Conservation (phyloP, 2,888 invertebrate species). For the Dasypogon diadema region DNA sequence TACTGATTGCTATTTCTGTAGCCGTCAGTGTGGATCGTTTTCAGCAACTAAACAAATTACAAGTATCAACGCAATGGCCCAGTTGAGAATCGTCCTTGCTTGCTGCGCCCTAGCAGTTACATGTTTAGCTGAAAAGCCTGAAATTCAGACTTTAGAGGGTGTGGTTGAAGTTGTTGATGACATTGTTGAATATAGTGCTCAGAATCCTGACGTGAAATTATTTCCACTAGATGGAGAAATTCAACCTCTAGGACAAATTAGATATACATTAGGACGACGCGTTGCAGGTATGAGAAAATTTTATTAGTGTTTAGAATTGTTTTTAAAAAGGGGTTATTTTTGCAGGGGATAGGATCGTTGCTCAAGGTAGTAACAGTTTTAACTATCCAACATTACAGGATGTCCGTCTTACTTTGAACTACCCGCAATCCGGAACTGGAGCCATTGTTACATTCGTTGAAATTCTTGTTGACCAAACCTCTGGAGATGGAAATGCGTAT, state of each 20-base stretch:
- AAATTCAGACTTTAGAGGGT: no score
- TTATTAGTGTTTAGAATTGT: neutral
- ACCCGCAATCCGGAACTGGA: slow-evolving; percentile 47
- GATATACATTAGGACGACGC: slow-evolving; percentile 39
- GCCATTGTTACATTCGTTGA: slow-evolving; percentile 49
- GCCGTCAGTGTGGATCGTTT: no score
- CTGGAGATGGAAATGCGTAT: slow-evolving; percentile 50
- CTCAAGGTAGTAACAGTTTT: slow-evolving; percentile 47
- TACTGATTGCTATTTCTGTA: no score
- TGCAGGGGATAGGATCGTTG: slow-evolving; percentile 53
- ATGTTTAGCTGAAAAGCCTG: slow-evolving; percentile 1
- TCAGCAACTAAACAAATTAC: no score
- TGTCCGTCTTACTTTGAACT: slow-evolving; percentile 46
- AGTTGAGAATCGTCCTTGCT: neutral
- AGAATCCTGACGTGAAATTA: slow-evolving; percentile 41
- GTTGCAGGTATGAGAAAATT: slow-evolving; percentile 12
- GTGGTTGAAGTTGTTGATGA: slow-evolving; percentile 46
- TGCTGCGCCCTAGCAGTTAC: slow-evolving; percentile 4
- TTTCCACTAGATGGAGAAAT: slow-evolving; percentile 37
- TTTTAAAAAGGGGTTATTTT: neutral
- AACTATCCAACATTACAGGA: slow-evolving; percentile 46
- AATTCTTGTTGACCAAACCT: slow-evolving; percentile 52
- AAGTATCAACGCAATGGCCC: slow-evolving; percentile 21
- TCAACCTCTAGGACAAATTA: slow-evolving; percentile 24
- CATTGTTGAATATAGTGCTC: slow-evolving; percentile 34